Evolutionary conservation across 1,140 invertebrate species (phyloP), one percentile per base, ranked within the genome.

Genomic region (Periplaneta americana): DNA sequence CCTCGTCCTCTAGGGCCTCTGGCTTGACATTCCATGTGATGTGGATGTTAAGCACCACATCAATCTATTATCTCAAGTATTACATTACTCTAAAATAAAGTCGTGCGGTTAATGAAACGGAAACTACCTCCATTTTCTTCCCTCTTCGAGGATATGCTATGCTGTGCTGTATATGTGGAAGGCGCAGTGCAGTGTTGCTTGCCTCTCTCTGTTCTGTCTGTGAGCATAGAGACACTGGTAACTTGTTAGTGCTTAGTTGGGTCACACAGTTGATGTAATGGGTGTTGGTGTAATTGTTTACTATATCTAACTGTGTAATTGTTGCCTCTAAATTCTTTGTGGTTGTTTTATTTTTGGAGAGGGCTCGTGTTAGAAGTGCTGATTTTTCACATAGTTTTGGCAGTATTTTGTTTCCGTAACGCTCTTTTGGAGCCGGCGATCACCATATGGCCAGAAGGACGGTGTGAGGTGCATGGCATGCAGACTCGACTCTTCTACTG

Each of bases 321-420:
- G 77, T 78, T 66, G 77, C 77, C 77, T 78, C 77, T 78, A 78
- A 78, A 78, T 39, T 78, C n/a, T n/a, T 77, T 77, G 35, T 77
- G 36, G 39, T 78, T 78, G n/a, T 37, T 34, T 75, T 78, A 37
- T 22, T 78, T 75, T 32, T 32, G 39, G 39, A 32, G 31, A 48
- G 77, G 22, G 77, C 77, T 78, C 32, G 9, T 78, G 77, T 78
- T 78, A 34, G 77, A 36, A 78, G 77, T 78, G 77, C 77, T 78
- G 77, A 37, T 78, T 32, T 37, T 78, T 32, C 77, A 32, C 77
- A 36, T 78, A 78, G 77, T 78, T 78, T 78, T 78, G 77, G 77
- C 77, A 78, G 77, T 35, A 31, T 39, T 36, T 36, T 78, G 35
- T 78, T 78, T 78, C 77, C 77, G 77, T 78, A 78, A 78, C 77